Evolutionary conservation across 2,797 vertebrate species (phyloP).

Genomic region (Lepidocolaptes lacrymiger): DNA sequence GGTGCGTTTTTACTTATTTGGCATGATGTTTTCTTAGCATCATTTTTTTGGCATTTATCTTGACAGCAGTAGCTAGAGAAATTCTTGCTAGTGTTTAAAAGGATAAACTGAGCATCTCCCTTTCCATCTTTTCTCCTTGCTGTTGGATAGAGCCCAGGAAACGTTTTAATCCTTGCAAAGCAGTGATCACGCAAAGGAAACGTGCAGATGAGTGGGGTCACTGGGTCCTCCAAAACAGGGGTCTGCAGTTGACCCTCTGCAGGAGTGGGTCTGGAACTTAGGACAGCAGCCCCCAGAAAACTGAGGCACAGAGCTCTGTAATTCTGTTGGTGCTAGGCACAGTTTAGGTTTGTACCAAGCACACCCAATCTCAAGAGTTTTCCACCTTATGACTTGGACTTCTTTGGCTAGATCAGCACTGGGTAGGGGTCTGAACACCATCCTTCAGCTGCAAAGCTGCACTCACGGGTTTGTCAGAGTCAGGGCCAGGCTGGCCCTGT

Average conservation of each 20-base stretch:
- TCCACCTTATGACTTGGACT: rapidly evolving
- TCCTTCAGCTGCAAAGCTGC: not conserved
- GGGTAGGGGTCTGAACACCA: not conserved
- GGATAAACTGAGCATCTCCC: not conserved
- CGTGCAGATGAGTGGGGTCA: rapidly evolving
- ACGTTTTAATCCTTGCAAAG: not conserved
- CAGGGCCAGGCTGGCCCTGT: rapidly evolving
- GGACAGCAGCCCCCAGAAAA: not conserved
- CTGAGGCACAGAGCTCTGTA: not conserved
- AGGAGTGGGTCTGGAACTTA: not conserved
- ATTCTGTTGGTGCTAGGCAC: not conserved
- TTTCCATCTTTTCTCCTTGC: not conserved
- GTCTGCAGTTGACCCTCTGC: not conserved
- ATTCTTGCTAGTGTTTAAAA: not conserved
- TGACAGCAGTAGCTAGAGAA: slow-evolving; percentile 1
- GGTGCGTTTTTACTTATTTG: slow-evolving; percentile 8
- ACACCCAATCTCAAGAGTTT: not conserved
- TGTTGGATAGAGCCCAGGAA: not conserved
- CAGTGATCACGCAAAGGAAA: not conserved
- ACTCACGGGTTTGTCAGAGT: not conserved
- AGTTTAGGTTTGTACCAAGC: not conserved
- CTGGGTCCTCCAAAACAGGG: not conserved
- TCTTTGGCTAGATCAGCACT: not conserved
- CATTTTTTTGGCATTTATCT: slow-evolving; percentile 8
- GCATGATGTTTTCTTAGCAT: not conserved